Base-by-base conservation (phyloP, 2,888 invertebrate genomes). In the Folsomia candida region DNA sequence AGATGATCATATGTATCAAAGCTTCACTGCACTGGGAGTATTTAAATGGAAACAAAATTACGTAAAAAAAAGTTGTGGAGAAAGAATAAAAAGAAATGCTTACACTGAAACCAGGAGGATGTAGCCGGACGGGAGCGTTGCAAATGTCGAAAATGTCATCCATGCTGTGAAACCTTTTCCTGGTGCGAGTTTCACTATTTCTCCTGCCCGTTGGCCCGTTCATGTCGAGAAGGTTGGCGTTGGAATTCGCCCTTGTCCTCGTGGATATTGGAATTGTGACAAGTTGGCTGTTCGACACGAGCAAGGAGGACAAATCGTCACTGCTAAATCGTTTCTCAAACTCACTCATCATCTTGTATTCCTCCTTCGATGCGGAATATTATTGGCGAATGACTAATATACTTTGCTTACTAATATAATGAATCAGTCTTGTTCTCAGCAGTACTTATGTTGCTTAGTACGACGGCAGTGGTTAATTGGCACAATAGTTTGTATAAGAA, bases 131-230 rank as follows among this genome's bases (percentile, higher is more conserved):
- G n/a, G n/a, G n/a, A n/a, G n/a, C n/a, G n/a, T n/a, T n/a, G n/a
- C n/a, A n/a, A n/a, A n/a, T n/a, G n/a, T 76, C 76, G 58, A 76
- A 76, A 26, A 76, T 76, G 59, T 76, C 76, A 29, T 76, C 76
- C 76, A 4, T 70, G 54, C 6, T 59, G 27, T 2, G 70, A 22
- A 22, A 51, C 70, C 20, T 64, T 61, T 6, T 47, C 1, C 26
- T 60, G n/a, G n/a, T n/a, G n/a, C n/a, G 47, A 1, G 14, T 29
- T 9, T 22, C 27, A 14, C 47, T 51, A 2, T 51, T 28, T 11
- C 37, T 25, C n/a, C n/a, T n/a, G n/a, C n/a, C n/a, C n/a, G n/a
- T n/a, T n/a, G n/a, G n/a, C n/a, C n/a, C 66, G 20, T 66, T 68
- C n/a, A 61, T 54, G 59, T 74, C 74, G 3, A 74, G 69, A 9